A percentile compares a stretch with the other conserved stretches of the same genome.
These are phyloP conservation scores for Onychostoma macrolepis DNA, from an alignment of 2,113 vertebrate species.

Conservation along the genomic window DNA sequence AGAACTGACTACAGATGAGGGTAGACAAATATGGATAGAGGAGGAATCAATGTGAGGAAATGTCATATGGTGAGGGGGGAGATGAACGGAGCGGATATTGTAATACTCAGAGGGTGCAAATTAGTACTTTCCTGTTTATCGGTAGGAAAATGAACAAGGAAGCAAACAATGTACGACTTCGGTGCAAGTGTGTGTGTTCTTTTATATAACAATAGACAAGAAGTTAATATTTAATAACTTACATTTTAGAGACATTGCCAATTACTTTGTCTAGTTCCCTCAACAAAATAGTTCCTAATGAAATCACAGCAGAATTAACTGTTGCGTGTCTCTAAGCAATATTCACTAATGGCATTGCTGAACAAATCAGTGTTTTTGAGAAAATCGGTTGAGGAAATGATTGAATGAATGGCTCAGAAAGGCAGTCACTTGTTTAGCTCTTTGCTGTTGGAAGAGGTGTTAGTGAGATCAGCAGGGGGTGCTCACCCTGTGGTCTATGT, in stretches of 20 bases:
- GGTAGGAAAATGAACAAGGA: background rate
- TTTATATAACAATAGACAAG: background rate
- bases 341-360: background rate
- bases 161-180: background rate
- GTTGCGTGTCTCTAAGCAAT: background rate
- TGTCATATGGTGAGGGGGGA: conserved; percentile 13
- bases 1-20: conserved; percentile 31
- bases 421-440: too few relatives aligned
- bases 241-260: background rate
- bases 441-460: too few relatives aligned
- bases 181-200: background rate
- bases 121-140: background rate
- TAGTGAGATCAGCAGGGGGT: too few relatives aligned
- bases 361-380: background rate
- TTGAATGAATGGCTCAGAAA: too few relatives aligned
- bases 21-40: background rate
- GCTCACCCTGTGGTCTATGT: too few relatives aligned
- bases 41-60: conserved; percentile 2
- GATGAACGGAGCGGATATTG: conserved; percentile 4
- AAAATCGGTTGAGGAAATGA: background rate
- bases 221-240: background rate
- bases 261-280: background rate
- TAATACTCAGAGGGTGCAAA: background rate
- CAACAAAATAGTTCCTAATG: background rate
- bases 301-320: background rate